Conservation (phyloP, 2,113 vertebrate genomes). For the Cochlearius cochlearius region DNA sequence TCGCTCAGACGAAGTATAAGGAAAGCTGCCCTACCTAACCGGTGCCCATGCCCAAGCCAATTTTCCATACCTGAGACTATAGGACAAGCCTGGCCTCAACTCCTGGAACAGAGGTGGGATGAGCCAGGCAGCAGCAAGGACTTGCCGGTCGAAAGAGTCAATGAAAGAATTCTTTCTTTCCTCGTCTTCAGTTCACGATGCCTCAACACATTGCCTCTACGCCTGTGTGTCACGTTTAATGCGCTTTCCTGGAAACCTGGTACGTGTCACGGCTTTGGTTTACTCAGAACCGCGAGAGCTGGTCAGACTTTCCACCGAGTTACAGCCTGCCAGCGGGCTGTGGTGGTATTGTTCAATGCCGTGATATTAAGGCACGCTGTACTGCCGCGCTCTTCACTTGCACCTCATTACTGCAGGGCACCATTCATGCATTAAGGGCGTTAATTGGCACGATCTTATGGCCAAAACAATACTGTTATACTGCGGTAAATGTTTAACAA, state of each 20-base stretch:
- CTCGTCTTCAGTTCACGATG: neutral
- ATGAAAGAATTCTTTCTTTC: neutral
- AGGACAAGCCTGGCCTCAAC: neutral
- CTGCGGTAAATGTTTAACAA: too few species aligned
- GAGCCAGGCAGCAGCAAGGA: neutral
- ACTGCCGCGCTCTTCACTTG: neutral
- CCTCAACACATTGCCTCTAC: too few species aligned
- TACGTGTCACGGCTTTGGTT: neutral
- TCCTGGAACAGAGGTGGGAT: neutral
- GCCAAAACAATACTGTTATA: neutral
- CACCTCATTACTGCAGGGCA: neutral
- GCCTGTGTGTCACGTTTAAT: neutral
- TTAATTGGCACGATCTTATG: neutral
- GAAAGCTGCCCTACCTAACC: neutral
- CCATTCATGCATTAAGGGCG: neutral
- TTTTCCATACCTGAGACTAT: rapidly evolving
- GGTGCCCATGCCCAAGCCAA: rapidly evolving
- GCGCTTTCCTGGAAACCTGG: neutral
- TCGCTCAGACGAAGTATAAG: neutral
- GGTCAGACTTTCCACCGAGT: slow-evolving; percentile 4
- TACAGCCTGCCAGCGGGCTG: neutral
- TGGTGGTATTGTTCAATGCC: neutral
- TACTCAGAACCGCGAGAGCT: neutral
- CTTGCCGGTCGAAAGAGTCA: neutral
- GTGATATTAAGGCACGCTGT: neutral